Evolutionary conservation across 2,113 vertebrate species (phyloP).

Genomic region (Lepisosteus oculatus): DNA sequence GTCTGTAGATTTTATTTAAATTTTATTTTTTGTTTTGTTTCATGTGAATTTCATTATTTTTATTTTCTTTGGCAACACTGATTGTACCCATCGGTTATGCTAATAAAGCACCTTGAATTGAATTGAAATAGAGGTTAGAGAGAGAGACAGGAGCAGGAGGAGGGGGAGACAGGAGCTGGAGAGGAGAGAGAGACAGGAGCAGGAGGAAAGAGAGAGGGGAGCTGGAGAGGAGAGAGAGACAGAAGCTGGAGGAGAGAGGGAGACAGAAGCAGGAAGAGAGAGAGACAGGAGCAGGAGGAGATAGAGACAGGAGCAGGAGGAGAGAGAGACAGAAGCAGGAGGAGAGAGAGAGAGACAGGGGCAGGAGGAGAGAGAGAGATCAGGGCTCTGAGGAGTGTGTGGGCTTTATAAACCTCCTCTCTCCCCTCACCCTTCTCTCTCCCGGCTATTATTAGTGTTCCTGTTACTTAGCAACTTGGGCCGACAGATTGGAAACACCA

Average conservation of each 20-base stretch:
- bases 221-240: slow-evolving; percentile 5
- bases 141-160: too few relatives aligned
- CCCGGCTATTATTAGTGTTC: slow-evolving; percentile 19
- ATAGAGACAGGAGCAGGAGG: too few relatives aligned
- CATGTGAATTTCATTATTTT: too few relatives aligned
- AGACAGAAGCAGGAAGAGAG: too few relatives aligned
- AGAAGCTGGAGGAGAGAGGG: neutral
- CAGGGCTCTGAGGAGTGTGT: slow-evolving; percentile 7
- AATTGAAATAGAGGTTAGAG: too few relatives aligned
- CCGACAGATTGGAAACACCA: slow-evolving; percentile 4
- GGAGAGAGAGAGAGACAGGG: neutral
- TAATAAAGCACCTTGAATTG: too few relatives aligned
- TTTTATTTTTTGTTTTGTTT: too few relatives aligned
- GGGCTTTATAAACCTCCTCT: slow-evolving; percentile 2
- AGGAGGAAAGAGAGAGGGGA: neutral
- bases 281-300: too few relatives aligned
- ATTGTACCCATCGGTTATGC: too few relatives aligned
- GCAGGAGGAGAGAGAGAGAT: neutral
- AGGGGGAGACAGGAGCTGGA: neutral
- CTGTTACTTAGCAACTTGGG: slow-evolving; percentile 34
- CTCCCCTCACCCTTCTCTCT: slow-evolving; percentile 10
- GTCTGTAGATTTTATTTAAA: too few relatives aligned
- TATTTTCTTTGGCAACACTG: too few relatives aligned
- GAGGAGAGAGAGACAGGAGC: slow-evolving; percentile 16
- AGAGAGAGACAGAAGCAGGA: too few relatives aligned